Percentiles rank a stretch among this genome's conserved stretches.
Conservation (phyloP, 2,797 vertebrate species). For the Distichodus sexfasciatus region DNA sequence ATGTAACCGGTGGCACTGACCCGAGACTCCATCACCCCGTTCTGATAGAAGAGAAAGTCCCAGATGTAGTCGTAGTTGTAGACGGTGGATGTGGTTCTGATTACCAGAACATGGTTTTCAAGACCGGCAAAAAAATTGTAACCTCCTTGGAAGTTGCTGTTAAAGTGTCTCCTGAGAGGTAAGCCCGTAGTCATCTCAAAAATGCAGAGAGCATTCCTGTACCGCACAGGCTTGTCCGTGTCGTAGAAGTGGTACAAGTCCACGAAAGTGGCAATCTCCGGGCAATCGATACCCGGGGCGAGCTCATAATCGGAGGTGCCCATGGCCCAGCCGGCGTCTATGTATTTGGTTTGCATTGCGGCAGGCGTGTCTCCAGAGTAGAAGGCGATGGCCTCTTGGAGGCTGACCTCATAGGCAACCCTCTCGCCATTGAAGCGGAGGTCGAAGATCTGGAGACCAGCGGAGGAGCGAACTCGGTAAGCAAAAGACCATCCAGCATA, state of each 20-base stretch:
- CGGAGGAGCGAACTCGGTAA: conserved; percentile 81
- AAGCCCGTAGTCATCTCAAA: conserved; percentile 88
- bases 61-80: conserved; percentile 98
- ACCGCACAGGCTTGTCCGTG: conserved; percentile 73
- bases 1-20: conserved; percentile 91
- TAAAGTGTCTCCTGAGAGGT: conserved; percentile 87
- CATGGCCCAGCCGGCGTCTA: conserved; percentile 89
- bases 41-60: conserved; percentile 90
- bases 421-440: conserved; percentile 83
- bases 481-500: conserved; percentile 90
- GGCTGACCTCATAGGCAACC: conserved; percentile 86
- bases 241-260: conserved; percentile 86
- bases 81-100: conserved; percentile 88
- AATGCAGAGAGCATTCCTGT: conserved; percentile 80
- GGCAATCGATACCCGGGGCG: conserved; percentile 88
- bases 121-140: conserved; percentile 87
- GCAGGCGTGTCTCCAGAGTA: conserved; percentile 87
- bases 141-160: conserved; percentile 78
- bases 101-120: conserved; percentile 81
- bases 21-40: conserved; percentile 87
- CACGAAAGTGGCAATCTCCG: conserved; percentile 80
- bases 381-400: conserved; percentile 90
- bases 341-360: conserved; percentile 92
- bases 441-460: conserved; percentile 88
- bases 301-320: conserved; percentile 81